Base-by-base conservation (phyloP, 2,797 vertebrate genomes). In the Sebastes iracundus region DNA sequence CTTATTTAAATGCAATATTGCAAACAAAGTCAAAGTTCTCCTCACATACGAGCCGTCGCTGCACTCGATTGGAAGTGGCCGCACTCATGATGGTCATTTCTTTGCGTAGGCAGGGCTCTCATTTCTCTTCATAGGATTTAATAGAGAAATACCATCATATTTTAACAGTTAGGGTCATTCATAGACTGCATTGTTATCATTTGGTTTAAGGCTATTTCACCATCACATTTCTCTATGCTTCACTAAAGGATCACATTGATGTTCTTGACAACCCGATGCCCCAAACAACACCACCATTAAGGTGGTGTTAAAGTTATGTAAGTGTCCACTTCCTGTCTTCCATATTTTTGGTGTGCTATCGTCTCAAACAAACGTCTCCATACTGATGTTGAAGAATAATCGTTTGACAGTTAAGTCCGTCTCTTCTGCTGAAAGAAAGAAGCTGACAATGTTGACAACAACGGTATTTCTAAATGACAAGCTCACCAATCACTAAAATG, bases 241-340 rank as follows among this genome's bases (percentile, higher is more conserved):
- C 3, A 59, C 4, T 30, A 22, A 52, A 55, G 1, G n/a, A 55
- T 58, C 22, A 28, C 28, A 35, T 20, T 8, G 6, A 53, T 16
- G 63, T 78, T 67, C 38, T 75, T 74, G 70, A 82, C 75, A 81
- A 81, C 27, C 52, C 7, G 0, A 53, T 61, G 52, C 60, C 46
- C 53, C 28, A 87, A 79, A 91, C 79, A 85, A 32, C 30, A 72
- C 67, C 18, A 35, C 14, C 20, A 68, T 79, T 35, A 76, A 60
- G 25, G 67, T 77, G 46, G 4, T 14, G 22, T 69, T 75, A 13
- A 46, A 25, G 64, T 87, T 91, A 83, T 77, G 75, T 13, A 83
- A 77, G 59, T 78, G 61, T 65, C 23, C 60, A 60, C 60, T 85
- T 83, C 73, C 75, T 69, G 75, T 76, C 60, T 32, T 83, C 75